A percentile compares a stretch with the other conserved stretches of the same genome.
phyloP scores from a whole-genome alignment of 2,888 invertebrate genomes.

The Ophion obscuratus region DNA sequence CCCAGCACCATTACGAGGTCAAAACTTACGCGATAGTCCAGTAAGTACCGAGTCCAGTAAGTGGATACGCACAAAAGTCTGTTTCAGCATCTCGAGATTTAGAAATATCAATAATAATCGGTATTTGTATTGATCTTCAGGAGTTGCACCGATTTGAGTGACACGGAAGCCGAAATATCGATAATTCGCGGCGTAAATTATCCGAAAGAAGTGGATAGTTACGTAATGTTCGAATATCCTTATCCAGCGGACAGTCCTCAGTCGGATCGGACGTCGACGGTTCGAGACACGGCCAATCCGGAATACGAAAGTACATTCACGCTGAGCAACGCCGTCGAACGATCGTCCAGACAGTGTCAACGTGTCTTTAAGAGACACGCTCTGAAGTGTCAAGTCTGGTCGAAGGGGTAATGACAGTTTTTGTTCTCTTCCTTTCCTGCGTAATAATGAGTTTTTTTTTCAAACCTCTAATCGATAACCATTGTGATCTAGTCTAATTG shows the following conservation, averaged over 20 bases:
- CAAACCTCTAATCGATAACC: slow-evolving; percentile 47
- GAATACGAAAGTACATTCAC: slow-evolving; percentile 92
- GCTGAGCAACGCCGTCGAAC: slow-evolving; percentile 90
- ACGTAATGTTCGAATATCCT: slow-evolving; percentile 96
- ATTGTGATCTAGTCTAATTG: slow-evolving; percentile 38
- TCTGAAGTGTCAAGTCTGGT: slow-evolving; percentile 95
- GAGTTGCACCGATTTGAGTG: slow-evolving; percentile 95
- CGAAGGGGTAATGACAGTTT: slow-evolving; percentile 90
- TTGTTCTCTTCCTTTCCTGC: slow-evolving; percentile 44
- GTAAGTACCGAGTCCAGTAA: slow-evolving; percentile 83
- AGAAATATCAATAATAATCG: not conserved
- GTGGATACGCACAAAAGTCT: slow-evolving; percentile 15
- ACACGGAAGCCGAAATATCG: slow-evolving; percentile 94
- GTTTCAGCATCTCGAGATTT: not conserved
- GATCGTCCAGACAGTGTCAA: slow-evolving; percentile 92
- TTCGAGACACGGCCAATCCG: slow-evolving; percentile 95
- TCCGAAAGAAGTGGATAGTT: slow-evolving; percentile 96
- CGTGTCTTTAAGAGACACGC: slow-evolving; percentile 95
- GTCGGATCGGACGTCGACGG: slow-evolving; percentile 90
- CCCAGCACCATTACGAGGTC: slow-evolving; percentile 97
- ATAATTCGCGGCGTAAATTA: slow-evolving; percentile 95
- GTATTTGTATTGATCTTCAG: slow-evolving; percentile 78
- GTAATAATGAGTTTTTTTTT: slow-evolving; percentile 36
- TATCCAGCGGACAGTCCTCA: slow-evolving; percentile 92
- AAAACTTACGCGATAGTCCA: slow-evolving; percentile 95